Base-by-base conservation (phyloP, 2,797 vertebrate species). In the Cyprinella venusta region DNA sequence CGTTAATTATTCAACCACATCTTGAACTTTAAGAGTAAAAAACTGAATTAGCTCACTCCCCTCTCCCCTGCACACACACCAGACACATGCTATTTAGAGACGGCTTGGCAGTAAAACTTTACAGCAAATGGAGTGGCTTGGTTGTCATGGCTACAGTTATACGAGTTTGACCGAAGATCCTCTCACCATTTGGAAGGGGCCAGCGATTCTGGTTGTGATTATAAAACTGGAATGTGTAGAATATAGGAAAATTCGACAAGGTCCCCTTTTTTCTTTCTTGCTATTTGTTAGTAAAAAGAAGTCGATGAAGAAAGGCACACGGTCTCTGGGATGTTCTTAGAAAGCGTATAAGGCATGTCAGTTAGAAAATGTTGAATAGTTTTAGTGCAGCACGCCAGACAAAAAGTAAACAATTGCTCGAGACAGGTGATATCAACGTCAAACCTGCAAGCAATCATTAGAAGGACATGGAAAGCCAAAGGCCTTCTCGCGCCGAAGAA, bases 131-230 rank as follows among this genome's bases (percentile, higher is more conserved):
- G 88, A 86, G 89, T 70, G 91, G 90, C 90, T 91, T 72, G 40
- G 93, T 94, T 91, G 92, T 90, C 93, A 93, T 93, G 91, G 92
- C 84, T 88, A 92, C 93, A 70, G 90, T 93, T 92, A 93, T 94
- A 94, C 87, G 90, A 92, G 92, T 90, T 87, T 90, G 88, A 89
- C 87, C 79, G 70, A 83, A 80, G 86, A 68, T 68, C 45, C 59
- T 86, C 75, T 84, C 61, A 82, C 88, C 86, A 86, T 88, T 90
- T 90, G 86, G 74, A 80, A 87, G 72, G 68, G 79, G 67, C 75
- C 54, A 78, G 65, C 72, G 80, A 78, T 83, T 90, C 89, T 90
- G 91, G 88, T 92, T 89, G 89, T 90, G 90, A 91, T 91, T 91
- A 92, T 69, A 76, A 79, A 87, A 74, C 71, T 64, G 84, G 77